A percentile compares a stretch with the other conserved stretches of the same genome.
phyloP scores from a whole-genome alignment of 64 coral and sea anemone genomes.

The Pocillopora damicornis region DNA sequence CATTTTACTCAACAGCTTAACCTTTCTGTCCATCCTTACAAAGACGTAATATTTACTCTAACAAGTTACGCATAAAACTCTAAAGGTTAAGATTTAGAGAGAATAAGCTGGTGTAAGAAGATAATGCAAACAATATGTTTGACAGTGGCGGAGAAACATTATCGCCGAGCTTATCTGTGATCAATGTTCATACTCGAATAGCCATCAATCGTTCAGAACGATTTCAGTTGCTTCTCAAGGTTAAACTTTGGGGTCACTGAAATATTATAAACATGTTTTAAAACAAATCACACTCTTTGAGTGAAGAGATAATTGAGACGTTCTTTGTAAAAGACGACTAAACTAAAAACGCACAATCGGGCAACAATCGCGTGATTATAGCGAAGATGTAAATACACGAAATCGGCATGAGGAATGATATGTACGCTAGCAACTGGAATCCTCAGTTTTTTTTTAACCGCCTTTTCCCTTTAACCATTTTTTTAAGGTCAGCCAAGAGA shows the following conservation, averaged over 20 bases:
- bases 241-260: slow-evolving; percentile 10
- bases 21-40: slow-evolving; percentile 12
- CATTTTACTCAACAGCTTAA: neutral
- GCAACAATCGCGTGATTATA: slow-evolving; percentile 23
- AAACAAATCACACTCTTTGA: neutral
- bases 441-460: neutral
- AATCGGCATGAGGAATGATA: neutral
- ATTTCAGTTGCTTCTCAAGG: neutral
- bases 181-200: neutral
- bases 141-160: slow-evolving; percentile 30
- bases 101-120: slow-evolving; percentile 20
- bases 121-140: slow-evolving; percentile 12
- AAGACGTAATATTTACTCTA: neutral
- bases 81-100: neutral
- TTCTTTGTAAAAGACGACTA: neutral
- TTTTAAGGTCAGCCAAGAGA: neutral
- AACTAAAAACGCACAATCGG: neutral
- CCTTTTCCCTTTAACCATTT: neutral
- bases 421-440: neutral
- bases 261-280: slow-evolving; percentile 35
- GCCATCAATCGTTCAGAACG: neutral
- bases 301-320: slow-evolving; percentile 11
- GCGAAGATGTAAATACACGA: slow-evolving; percentile 10
- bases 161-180: slow-evolving; percentile 13
- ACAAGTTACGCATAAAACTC: slow-evolving; percentile 23